Evolutionary conservation across 2,888 invertebrate species (phyloP), one percentile per base, ranked within the genome.

Genomic region (Pecten maximus): DNA sequence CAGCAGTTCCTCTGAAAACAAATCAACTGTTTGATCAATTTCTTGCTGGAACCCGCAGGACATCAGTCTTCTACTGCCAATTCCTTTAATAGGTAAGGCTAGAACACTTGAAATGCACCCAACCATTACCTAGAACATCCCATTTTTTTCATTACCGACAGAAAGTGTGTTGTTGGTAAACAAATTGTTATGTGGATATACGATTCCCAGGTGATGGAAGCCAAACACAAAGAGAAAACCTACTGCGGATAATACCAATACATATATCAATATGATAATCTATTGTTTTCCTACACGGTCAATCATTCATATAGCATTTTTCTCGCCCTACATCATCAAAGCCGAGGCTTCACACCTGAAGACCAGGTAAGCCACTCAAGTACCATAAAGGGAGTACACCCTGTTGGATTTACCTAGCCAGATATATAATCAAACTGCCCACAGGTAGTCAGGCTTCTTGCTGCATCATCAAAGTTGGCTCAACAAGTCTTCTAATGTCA

Each of bases 21-120:
- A 74, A 74, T 74, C 74, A 74, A 74, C 28, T 35, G 74, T 74
- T 74, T 74, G 74, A 74, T 74, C 74, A 74, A 74, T 74, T 74
- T 74, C 74, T 74, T 74, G 8, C 74, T 74, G 74, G 74, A 74
- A 74, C 74, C 60, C 16, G 74, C 74, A 74, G 74, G 74, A 74
- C 74, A 74, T 23, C 74, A 74, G 28, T 35, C 74, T 2, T 0
- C 15, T 23, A 35, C 8, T 74, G 74, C 74, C 74, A 74, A 74
- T 74, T 74, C 74, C 74, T 74, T 74, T 74, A 54, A 74, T 74
- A 74, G 35, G 35, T 74, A 74, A 6, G 10, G 74, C 74, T 35
- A 35, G 74, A 74, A 74, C 74, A 74, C 74, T 74, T 35, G 74
- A 74, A 74, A 35, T 74, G 23, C 35, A 35, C 74, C 74, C 35